These are phyloP conservation scores for Coreoperca whiteheadi DNA, from an alignment of 2,113 vertebrate genomes.

Conservation along the genomic window DNA sequence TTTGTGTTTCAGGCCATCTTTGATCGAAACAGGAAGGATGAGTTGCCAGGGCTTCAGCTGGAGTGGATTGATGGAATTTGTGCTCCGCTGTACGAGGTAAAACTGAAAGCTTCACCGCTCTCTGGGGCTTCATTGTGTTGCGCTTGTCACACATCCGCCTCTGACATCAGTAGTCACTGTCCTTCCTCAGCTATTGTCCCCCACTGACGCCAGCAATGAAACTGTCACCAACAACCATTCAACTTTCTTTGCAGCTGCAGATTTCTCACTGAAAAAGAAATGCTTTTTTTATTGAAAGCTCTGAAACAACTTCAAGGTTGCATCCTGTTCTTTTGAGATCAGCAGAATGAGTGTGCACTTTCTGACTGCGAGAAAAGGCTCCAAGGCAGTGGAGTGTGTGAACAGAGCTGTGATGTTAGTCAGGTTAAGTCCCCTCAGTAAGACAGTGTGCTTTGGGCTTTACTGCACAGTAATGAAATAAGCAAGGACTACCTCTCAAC, in stretches of 20 bases:
- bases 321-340: conserved; percentile 56
- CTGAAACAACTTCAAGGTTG: conserved; percentile 68
- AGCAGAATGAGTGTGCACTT: conserved; percentile 47
- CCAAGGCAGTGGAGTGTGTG: conserved; percentile 30
- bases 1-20: conserved; percentile 93
- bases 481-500: conserved; percentile 3
- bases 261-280: conserved; percentile 33
- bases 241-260: conserved; percentile 36
- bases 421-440: conserved; percentile 36
- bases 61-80: conserved; percentile 99
- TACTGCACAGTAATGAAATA: conserved; percentile 33
- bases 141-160: conserved; percentile 36
- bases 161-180: conserved; percentile 53
- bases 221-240: conserved; percentile 54
- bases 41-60: conserved; percentile 94
- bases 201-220: conserved; percentile 61
- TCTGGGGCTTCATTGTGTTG: conserved; percentile 32
- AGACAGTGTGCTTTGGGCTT: conserved; percentile 49
- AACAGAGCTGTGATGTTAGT: conserved; percentile 50
- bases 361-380: conserved; percentile 28
- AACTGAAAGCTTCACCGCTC: neutral
- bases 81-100: conserved; percentile 96
- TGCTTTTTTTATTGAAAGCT: conserved; percentile 29
- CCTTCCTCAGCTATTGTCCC: conserved; percentile 59
- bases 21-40: conserved; percentile 98